These are phyloP conservation scores for Bombycilla garrulus DNA, from an alignment of 2,113 vertebrate species.

Conservation along the genomic window DNA sequence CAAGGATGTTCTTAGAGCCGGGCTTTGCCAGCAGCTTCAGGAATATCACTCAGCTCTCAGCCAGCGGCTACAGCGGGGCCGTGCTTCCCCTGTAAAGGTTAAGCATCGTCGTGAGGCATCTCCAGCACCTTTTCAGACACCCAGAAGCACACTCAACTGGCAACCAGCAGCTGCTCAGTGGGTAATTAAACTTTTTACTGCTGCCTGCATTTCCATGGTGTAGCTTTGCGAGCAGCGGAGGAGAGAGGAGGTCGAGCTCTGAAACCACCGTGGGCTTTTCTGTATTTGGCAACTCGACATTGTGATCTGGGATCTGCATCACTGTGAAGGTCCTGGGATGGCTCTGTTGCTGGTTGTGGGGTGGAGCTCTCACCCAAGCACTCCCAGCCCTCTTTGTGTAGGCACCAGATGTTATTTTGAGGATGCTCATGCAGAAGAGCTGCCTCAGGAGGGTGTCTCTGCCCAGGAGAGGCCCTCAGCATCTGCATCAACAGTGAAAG, in stretches of 20 bases:
- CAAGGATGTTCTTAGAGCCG: not conserved
- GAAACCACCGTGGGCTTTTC: not conserved
- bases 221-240: not conserved
- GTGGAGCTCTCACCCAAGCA: not conserved
- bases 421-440: not conserved
- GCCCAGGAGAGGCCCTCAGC: not conserved
- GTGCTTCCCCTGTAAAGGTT: not conserved
- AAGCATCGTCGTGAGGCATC: not conserved
- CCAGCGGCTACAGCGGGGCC: not conserved
- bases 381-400: not conserved
- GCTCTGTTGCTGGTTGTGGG: fast-evolving
- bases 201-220: not conserved
- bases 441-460: not conserved
- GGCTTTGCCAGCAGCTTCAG: not conserved
- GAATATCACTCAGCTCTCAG: not conserved
- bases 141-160: not conserved
- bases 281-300: not conserved
- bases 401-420: not conserved
- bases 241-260: not conserved
- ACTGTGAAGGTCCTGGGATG: fast-evolving
- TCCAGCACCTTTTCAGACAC: not conserved
- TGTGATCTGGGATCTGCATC: not conserved
- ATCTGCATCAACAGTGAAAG: not conserved
- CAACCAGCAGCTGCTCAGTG: not conserved
- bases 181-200: not conserved